Conservation (phyloP, 2,888 invertebrate species). For the Thumatha senex region DNA sequence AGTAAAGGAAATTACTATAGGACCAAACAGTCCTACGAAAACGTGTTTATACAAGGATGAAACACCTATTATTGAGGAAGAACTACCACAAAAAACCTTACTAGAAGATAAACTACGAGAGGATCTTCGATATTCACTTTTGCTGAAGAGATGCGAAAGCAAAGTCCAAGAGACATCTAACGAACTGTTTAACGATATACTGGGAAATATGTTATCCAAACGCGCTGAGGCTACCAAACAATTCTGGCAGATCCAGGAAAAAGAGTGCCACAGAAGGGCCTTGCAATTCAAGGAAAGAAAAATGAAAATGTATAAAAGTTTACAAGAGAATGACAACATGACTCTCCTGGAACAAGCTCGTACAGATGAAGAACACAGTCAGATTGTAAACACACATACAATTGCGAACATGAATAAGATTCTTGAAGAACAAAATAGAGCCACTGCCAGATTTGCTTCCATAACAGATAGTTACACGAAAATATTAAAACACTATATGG, state of each 20-base stretch:
- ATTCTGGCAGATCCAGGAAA: constrained; percentile 61
- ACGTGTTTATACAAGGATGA: constrained; percentile 28
- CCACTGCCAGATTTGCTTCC: constrained; percentile 74
- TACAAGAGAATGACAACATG: constrained; percentile 80
- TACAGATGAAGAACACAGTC: constrained; percentile 73
- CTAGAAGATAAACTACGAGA: constrained; percentile 63
- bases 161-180: constrained; percentile 57
- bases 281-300: constrained; percentile 69
- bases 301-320: constrained; percentile 66
- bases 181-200: constrained; percentile 54
- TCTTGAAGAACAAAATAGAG: constrained; percentile 77
- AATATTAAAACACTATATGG: constrained; percentile 82
- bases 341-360: constrained; percentile 65
- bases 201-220: constrained; percentile 65
- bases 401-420: constrained; percentile 77
- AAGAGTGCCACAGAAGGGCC: constrained; percentile 62
- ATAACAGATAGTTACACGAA: constrained; percentile 83
- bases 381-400: constrained; percentile 65
- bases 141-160: constrained; percentile 62
- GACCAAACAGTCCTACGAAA: constrained; percentile 49
- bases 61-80: constrained; percentile 21
- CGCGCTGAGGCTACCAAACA: constrained; percentile 57
- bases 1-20: constrained; percentile 76
- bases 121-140: constrained; percentile 60
- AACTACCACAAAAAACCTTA: constrained; percentile 50